phyloP scores from a whole-genome alignment of 1,140 invertebrate species.

The Oscheius sp. region DNA sequence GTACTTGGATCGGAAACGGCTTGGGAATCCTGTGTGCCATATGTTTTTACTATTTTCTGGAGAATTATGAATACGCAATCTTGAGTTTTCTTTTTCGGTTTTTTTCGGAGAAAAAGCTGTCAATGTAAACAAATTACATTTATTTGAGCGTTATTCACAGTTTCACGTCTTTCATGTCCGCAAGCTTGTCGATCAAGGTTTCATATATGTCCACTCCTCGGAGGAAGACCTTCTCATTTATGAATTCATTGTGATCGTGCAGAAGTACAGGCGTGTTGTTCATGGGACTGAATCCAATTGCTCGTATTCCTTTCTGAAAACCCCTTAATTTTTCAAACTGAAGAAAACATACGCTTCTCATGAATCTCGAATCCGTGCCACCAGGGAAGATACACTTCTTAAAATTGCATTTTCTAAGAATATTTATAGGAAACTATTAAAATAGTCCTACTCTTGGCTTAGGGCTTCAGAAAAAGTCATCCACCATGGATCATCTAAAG shows the following conservation, averaged over 20 bases:
- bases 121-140: too few relatives aligned
- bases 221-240: slow-evolving; percentile 71
- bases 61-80: too few relatives aligned
- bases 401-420: slow-evolving; percentile 68
- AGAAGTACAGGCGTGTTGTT: slow-evolving; percentile 72
- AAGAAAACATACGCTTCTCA: slow-evolving; percentile 42
- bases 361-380: slow-evolving; percentile 72
- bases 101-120: too few relatives aligned
- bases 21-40: too few relatives aligned
- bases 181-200: slow-evolving; percentile 23
- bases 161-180: slow-evolving; percentile 10
- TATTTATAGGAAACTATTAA: not conserved
- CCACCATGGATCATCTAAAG: slow-evolving; percentile 77
- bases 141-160: slow-evolving; percentile 3
- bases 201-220: slow-evolving; percentile 60
- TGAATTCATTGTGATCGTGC: slow-evolving; percentile 77
- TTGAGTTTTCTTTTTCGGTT: too few relatives aligned
- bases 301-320: slow-evolving; percentile 68
- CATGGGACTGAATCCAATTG: slow-evolving; percentile 77
- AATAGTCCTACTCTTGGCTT: slow-evolving; percentile 67
- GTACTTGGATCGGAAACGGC: too few relatives aligned
- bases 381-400: slow-evolving; percentile 75
- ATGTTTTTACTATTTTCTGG: too few relatives aligned
- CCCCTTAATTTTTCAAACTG: not conserved
- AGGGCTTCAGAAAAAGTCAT: slow-evolving; percentile 71